Percentiles rank a stretch among this genome's conserved stretches.
Evolutionary conservation across 2,797 vertebrate genomes (phyloP).

Genomic region (Oceanodroma leucorhoa): DNA sequence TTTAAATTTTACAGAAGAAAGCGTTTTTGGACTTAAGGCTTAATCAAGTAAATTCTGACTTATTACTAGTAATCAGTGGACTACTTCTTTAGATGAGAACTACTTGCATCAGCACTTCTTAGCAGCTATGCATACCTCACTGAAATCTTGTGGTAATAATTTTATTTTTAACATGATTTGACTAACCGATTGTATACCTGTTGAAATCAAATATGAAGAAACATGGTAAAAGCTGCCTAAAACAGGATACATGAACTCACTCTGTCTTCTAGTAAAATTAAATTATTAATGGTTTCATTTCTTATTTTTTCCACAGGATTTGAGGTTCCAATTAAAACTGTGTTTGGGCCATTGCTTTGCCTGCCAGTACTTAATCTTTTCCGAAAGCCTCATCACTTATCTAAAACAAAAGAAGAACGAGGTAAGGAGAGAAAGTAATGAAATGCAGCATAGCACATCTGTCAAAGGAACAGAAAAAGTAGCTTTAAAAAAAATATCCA

Average conservation of each 20-base stretch:
- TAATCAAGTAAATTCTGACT: not conserved
- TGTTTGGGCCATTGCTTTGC: slow-evolving; percentile 74
- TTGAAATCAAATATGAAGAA: not conserved
- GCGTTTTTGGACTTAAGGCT: not conserved
- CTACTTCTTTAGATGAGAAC: not conserved
- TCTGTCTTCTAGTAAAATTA: slow-evolving; percentile 32
- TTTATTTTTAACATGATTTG: not conserved
- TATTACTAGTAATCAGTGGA: not conserved
- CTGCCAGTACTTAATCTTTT: slow-evolving; percentile 74
- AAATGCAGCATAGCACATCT: slow-evolving; percentile 74
- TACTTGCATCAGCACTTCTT: not conserved
- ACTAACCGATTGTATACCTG: not conserved
- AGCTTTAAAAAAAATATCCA: slow-evolving; percentile 56
- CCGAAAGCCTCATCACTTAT: slow-evolving; percentile 73
- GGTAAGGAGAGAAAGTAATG: slow-evolving; percentile 75
- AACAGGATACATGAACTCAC: not conserved
- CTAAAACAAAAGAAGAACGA: slow-evolving; percentile 75
- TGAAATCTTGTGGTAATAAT: not conserved
- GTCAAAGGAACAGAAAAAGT: slow-evolving; percentile 67
- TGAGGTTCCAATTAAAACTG: slow-evolving; percentile 75
- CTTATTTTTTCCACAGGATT: slow-evolving; percentile 68
- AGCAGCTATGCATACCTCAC: not conserved
- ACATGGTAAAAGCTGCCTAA: not conserved
- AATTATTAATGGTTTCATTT: slow-evolving; percentile 76
- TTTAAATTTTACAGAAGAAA: not conserved